Base-by-base conservation (phyloP, 2,113 vertebrate genomes). In the Tauraco erythrolophus region DNA sequence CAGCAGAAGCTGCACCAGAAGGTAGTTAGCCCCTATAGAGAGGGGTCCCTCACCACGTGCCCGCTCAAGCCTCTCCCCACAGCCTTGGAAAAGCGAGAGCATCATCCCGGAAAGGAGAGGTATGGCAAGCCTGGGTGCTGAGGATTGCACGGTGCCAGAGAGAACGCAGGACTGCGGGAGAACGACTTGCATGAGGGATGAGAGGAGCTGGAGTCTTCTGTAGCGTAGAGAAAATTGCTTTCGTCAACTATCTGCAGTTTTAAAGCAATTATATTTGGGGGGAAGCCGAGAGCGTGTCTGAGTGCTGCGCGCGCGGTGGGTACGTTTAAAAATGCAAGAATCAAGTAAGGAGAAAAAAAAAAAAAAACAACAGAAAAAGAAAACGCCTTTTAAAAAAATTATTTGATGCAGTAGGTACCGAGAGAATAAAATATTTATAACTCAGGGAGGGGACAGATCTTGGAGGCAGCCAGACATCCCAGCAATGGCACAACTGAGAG, bases 211-310 rank as follows among this genome's bases (percentile, higher is more conserved):
- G 88, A 93, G 84, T 75, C 89, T 91, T 90, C 95, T 3, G 15
- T 97, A 97, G 97, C 71, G 94, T 93, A 96, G 93, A 97, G 96
- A 96, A 98, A 98, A 98, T 97, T 98, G 96, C 96, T 95, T 97
- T 97, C 64, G 37, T 94, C 97, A 98, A 92, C 97, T 94, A 79
- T 96, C 91, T 92, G 80, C 97, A 96, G 96, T 96, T 97, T 94
- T 94, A 96, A 97, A 98, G 97, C 97, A 98, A 98, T 98, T 98
- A 98, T 91, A 92, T 91, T 69, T 88, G 83, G 92, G 95, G 96
- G 94, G 86, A 96, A 97, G 96, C 97, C 7, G 90, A 95, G 94
- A 97, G 94, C 85, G 46, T 3, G 28, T 48, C 91, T 84, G 92
- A 97, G 94, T 10, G 25, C 95, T 78, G 51, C 2, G 64, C 5